Percentiles rank a stretch among this genome's conserved stretches.
Conservation (phyloP, 2,888 invertebrate species). For the Liposcelis brunnea region DNA sequence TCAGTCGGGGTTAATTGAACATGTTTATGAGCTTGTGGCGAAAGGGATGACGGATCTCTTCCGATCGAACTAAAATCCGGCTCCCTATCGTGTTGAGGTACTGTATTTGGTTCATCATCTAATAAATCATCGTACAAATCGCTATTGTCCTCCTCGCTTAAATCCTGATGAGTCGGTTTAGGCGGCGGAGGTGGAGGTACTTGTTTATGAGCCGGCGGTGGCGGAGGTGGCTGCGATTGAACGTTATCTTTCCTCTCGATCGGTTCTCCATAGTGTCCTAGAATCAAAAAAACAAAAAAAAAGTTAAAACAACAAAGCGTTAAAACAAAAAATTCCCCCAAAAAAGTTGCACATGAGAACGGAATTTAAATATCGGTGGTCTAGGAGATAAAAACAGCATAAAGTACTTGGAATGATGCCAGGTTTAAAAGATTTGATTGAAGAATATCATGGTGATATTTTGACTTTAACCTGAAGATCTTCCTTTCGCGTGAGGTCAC, state of each 20-base stretch:
- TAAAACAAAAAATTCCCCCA: too few species aligned
- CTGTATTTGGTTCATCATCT: neutral
- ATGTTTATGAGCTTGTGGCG: conserved; percentile 10
- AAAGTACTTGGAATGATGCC: too few species aligned
- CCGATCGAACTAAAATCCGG: conserved; percentile 15
- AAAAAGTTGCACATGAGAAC: too few species aligned
- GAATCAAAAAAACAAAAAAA: conserved; percentile 16
- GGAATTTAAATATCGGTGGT: too few species aligned
- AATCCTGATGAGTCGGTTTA: neutral
- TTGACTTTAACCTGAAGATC: too few species aligned
- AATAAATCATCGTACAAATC: conserved; percentile 4
- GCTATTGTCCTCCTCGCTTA: neutral
- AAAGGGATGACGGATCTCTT: conserved; percentile 6
- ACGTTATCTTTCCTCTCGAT: conserved; percentile 30
- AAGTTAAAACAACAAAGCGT: too few species aligned
- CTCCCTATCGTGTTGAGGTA: neutral
- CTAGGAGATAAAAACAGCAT: too few species aligned
- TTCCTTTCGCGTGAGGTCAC: too few species aligned
- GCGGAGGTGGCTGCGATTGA: conserved; percentile 8
- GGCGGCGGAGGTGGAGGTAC: conserved; percentile 6
- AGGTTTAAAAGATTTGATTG: too few species aligned
- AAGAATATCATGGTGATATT: too few species aligned
- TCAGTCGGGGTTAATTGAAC: conserved; percentile 12
- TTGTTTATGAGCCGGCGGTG: neutral
- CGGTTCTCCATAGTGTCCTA: conserved; percentile 27